Evolutionary conservation across 2,113 vertebrate genomes (phyloP), one percentile per base, ranked within the genome.

Genomic region (Brachypteracias leptosomus): DNA sequence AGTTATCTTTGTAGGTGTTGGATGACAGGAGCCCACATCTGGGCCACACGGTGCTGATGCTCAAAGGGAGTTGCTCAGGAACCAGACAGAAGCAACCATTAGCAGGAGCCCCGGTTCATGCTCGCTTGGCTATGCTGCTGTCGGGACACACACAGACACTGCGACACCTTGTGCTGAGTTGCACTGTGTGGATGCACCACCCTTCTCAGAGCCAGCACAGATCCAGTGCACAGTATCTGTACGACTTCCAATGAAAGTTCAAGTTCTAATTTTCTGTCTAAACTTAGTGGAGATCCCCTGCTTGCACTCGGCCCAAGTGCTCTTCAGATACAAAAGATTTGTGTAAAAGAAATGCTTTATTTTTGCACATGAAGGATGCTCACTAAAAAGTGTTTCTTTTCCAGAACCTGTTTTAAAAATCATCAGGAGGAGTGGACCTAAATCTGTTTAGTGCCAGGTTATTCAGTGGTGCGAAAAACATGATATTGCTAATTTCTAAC

Each of bases 401-500:
- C 84, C 91, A 86, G 79, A 94, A 68, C 74, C 16, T 68, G 36
- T 92, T 92, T 87, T 79, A 82, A 95, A 89, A 87, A 54, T 66
- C 78, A 44, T 94, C 36, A 91, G 35, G 92, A 79, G 35, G 93
- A 79, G n/a, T 24, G 71, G 36, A 83, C 62, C 91, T 82, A 89
- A 57, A 54, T 91, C 57, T 4, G 1, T 85, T 92, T 90, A 77
- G 62, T 18, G 15, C 72, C 85, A 75, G 84, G 49, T 95, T 93
- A 75, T 79, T 90, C 1, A 0, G 87, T 78, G 80, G 78, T 90
- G 63, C 1, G 20, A 78, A 93, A 95, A 93, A 89, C 13, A 3
- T 91, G 90, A 84, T 92, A 85, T 95, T 88, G 79, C 83, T 85
- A 93, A 72, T 92, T 96, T 93, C 78, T 95, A 92, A 85, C 85